Evolutionary conservation across 2,888 invertebrate species (phyloP), one percentile per base, ranked within the genome.

Genomic region (Troides oblongomaculatus): DNA sequence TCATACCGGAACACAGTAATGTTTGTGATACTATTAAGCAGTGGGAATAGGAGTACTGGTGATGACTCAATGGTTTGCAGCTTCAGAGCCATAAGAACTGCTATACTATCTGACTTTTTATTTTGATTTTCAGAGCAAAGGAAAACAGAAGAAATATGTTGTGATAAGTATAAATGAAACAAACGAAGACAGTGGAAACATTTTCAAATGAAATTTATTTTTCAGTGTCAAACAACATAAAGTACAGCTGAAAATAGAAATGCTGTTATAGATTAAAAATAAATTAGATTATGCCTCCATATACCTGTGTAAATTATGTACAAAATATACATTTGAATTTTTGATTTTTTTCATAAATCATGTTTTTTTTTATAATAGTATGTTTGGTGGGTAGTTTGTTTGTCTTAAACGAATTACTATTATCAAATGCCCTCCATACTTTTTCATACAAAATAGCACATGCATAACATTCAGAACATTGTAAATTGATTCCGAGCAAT

Each of bases 221-320:
- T 85, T 86, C 83, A 83, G 80, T 85, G 77, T 83, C 84, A 81
- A 82, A 81, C 78, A 78, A 75, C 82, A 81, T 82, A 78, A 85
- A 82, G 80, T 84, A 85, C 77, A 75, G 79, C 83, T 83, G 84
- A 85, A 84, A 84, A 86, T 82, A 81, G 78, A 84, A 84, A 84
- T 82, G 81, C 76, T 80, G 81, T 84, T 81, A 80, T 77, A 75
- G 75, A 76, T 79, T 81, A 80, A 78, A 80, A 88, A 88, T 86
- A 89, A 88, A 87, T 86, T 88, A 86, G 83, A 84, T 83, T 87
- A 88, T 88, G 88, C 90, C 90, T 90, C 89, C 89, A 79, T 84
- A 76, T 83, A 84, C 81, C 76, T 84, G 80, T 85, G 81, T 81
- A 78, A 75, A 80, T 84, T 90, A 89, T 90, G 80, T 89, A 89